Evolutionary conservation across 64 coral and sea anemone species (phyloP).

Genomic region (Trachythela sp.): DNA sequence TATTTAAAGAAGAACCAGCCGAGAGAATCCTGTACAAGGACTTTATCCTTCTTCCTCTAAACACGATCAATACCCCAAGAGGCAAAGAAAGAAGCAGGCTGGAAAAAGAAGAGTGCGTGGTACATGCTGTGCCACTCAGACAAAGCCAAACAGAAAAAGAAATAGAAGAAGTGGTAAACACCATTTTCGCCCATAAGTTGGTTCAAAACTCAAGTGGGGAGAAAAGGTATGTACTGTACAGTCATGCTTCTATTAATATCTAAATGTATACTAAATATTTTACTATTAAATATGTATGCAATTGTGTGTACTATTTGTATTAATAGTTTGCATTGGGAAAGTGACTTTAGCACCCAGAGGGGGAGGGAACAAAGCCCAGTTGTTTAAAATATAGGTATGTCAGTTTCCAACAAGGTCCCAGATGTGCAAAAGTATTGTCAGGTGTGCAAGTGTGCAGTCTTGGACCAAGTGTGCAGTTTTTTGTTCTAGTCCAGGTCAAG

Average conservation of each 20-base stretch:
- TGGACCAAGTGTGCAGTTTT: neutral
- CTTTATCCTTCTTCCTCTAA: slow-evolving; percentile 5
- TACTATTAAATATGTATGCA: neutral
- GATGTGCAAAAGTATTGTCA: neutral
- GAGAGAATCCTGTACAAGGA: neutral
- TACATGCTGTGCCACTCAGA: slow-evolving; percentile 1
- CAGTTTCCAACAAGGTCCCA: neutral
- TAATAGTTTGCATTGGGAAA: neutral
- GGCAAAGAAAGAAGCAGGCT: neutral
- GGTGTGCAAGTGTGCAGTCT: neutral
- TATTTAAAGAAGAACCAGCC: neutral
- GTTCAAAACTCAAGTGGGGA: neutral
- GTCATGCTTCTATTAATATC: neutral
- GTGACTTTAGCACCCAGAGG: neutral
- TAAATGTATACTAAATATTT: neutral
- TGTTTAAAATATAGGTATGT: neutral
- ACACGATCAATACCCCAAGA: neutral
- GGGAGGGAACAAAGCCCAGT: neutral
- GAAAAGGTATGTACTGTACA: neutral
- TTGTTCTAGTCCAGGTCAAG: too few species aligned
- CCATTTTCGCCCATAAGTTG: neutral
- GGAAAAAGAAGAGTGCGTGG: neutral
- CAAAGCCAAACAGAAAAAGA: neutral
- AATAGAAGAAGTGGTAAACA: neutral
- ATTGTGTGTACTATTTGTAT: neutral